These are phyloP conservation scores for Diaprepes abbreviatus DNA, from an alignment of 2,888 invertebrate genomes.

Conservation along the genomic window DNA sequence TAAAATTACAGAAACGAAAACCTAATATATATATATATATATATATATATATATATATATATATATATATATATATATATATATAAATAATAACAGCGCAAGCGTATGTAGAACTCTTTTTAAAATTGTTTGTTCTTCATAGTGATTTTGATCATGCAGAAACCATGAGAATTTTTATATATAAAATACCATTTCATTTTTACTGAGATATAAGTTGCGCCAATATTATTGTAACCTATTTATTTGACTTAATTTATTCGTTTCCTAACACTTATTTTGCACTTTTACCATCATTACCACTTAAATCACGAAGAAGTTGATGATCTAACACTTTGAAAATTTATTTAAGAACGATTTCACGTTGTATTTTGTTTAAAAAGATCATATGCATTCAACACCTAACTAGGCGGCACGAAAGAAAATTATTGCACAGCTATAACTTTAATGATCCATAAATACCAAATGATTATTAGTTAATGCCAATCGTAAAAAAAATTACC, in stretches of 20 bases:
- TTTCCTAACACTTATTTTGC: not conserved
- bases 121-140: no score
- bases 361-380: not conserved
- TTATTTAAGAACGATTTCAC: not conserved
- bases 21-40: no score
- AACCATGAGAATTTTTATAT: no score
- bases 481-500: not conserved
- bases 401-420: not conserved
- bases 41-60: no score
- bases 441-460: not conserved
- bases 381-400: not conserved
- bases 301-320: slow-evolving; percentile 7
- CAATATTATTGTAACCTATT: not conserved
- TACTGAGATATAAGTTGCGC: no score
- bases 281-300: not conserved
- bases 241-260: not conserved
- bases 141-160: no score
- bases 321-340: slow-evolving; percentile 3
- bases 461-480: not conserved
- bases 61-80: no score
- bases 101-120: no score
- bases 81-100: no score
- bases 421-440: not conserved
- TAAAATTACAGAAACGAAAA: no score
- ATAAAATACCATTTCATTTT: no score